Base-by-base conservation (phyloP, 2,888 invertebrate genomes). In the Mermis nigrescens region DNA sequence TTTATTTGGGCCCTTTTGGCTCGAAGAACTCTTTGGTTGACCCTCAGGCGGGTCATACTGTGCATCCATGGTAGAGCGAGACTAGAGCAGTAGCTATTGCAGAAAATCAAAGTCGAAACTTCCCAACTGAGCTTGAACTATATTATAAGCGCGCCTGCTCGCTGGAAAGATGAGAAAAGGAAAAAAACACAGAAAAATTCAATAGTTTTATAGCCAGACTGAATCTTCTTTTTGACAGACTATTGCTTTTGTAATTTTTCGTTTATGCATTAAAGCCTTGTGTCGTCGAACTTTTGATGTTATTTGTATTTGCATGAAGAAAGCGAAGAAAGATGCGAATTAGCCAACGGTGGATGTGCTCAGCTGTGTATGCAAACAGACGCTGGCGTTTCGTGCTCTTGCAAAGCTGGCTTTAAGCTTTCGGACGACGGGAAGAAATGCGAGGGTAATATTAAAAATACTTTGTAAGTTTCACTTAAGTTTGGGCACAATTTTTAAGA, bases 341-440 rank as follows among this genome's bases (percentile, higher is more conserved):
- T 70, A 26, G 72, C 72, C 60, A 78, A 78, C 66, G 78, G 78
- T 2, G 77, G 68, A 2, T 76, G 76, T 62, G 65, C 71, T 1
- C 75, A 76, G 61, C 65, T 65, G 2, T 76, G 76, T 60, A 65
- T 68, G 46, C 75, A 76, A 66, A 71, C 70, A 4, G 62, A 64
- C 19, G 75, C 75, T 0, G n/a, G n/a, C n/a, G 12, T 24, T 24
- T n/a, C 29, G 7, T 53, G 54, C 31, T 3, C 15, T 29, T 53
- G 48, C 48, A 24, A 12, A 7, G 12, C 38, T 19, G 38, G 38
- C 38, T 38, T 38, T 38, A 38, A 38, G 19, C 38, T 38, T 7
- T 7, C 38, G 19, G 12, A 7, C 38, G 38, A 38, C 38, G 38
- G 38, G 7, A 12, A 19, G 12, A 38, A 38, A 19, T 38, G 38